Conservation (phyloP, 2,797 vertebrate species). For the Pseudochirops cupreus region DNA sequence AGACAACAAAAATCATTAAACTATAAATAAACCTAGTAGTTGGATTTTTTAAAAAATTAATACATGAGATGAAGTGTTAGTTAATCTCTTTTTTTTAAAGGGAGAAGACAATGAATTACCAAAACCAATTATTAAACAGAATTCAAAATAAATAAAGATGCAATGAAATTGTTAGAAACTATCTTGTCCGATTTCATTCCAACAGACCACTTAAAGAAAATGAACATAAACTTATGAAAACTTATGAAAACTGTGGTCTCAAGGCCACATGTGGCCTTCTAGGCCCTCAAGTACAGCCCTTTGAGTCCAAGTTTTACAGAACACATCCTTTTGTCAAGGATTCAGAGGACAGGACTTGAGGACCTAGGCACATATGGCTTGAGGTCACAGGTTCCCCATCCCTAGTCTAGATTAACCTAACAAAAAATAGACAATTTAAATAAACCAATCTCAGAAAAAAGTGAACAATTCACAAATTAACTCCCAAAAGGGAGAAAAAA, state of each 20-base stretch:
- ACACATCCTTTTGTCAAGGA: too few relatives aligned
- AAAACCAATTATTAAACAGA: background rate
- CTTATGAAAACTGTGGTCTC: too few relatives aligned
- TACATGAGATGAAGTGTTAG: background rate
- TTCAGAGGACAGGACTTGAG: too few relatives aligned
- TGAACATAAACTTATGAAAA: background rate
- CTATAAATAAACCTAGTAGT: background rate
- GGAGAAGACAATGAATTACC: background rate
- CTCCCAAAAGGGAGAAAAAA: background rate
- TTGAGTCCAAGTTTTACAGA: too few relatives aligned
- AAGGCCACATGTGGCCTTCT: too few relatives aligned
- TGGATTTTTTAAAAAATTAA: background rate
- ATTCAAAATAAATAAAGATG: background rate
- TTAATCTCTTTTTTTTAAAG: background rate
- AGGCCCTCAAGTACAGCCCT: too few relatives aligned
- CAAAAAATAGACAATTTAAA: background rate
- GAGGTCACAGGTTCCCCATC: too few relatives aligned
- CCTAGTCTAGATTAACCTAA: background rate
- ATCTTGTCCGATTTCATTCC: background rate
- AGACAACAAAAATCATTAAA: background rate
- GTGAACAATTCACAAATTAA: background rate
- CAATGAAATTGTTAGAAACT: background rate
- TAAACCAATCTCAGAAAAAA: background rate
- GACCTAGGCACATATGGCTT: too few relatives aligned
- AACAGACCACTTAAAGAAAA: background rate